These are phyloP conservation scores for Microctonus brassicae DNA, from an alignment of 2,888 invertebrate genomes.

Conservation along the genomic window DNA sequence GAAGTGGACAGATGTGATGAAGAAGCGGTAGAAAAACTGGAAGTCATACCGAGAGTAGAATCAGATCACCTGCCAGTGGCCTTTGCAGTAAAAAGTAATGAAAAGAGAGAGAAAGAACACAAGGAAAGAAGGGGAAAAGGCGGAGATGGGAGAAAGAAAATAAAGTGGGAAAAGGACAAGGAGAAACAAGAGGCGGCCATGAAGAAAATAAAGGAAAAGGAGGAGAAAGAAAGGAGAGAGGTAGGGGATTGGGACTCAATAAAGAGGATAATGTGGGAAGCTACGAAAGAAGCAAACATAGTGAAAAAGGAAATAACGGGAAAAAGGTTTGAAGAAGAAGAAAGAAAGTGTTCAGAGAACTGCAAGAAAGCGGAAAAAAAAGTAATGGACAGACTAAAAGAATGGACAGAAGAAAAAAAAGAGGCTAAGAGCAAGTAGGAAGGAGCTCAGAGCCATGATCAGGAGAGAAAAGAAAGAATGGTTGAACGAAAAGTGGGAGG, in stretches of 20 bases:
- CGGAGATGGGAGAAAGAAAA: conserved; percentile 7
- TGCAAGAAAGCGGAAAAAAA: not conserved
- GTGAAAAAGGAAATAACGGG: not conserved
- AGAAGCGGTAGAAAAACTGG: not conserved
- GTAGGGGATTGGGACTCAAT: not conserved
- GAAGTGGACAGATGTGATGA: not conserved
- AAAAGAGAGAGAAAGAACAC: not conserved
- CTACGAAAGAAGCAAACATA: not conserved
- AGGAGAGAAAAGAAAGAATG: not conserved
- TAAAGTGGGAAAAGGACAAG: not conserved
- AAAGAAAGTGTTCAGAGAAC: conserved; percentile 1
- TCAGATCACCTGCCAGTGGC: conserved; percentile 34
- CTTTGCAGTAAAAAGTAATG: not conserved
- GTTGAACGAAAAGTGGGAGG: not conserved
- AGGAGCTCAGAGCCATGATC: not conserved
- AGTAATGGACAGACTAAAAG: no score
- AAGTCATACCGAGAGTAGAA: conserved; percentile 15
- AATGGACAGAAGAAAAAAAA: no score
- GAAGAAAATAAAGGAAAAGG: not conserved
- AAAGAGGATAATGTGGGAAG: not conserved
- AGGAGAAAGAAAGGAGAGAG: not conserved
- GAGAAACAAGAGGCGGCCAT: not conserved
- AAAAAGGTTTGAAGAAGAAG: not conserved
- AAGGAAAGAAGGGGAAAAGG: not conserved
- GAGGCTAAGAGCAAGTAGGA: conserved; percentile 2